These are phyloP conservation scores for Gymnocypris eckloni DNA, from an alignment of 2,797 vertebrate genomes.

Conservation along the genomic window DNA sequence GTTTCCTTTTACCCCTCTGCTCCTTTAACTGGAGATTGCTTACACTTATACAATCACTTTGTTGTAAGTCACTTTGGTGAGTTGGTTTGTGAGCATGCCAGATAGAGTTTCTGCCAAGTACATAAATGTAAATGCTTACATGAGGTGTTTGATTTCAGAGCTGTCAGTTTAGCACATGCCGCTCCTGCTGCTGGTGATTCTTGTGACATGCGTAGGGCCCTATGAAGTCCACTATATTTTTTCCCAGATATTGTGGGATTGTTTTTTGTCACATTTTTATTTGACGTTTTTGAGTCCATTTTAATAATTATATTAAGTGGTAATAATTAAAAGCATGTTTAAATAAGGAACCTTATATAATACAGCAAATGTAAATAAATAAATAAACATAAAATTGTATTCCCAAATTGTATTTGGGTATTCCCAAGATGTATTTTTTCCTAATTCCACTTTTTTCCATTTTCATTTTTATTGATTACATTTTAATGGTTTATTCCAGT, in stretches of 20 bases:
- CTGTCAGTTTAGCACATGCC: slow-evolving; percentile 40
- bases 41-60: slow-evolving; percentile 27
- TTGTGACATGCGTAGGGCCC: not conserved
- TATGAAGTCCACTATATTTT: not conserved
- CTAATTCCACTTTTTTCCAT: too few species aligned
- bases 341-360: not conserved
- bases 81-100: not conserved
- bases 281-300: not conserved
- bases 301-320: not conserved
- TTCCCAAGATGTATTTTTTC: too few species aligned
- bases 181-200: not conserved
- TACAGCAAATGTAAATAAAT: not conserved
- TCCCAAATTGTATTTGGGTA: too few species aligned
- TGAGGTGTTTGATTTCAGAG: slow-evolving; percentile 29
- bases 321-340: not conserved
- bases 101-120: slow-evolving; percentile 31
- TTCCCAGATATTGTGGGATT: not conserved
- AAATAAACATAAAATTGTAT: too few species aligned
- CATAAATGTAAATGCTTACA: slow-evolving; percentile 32
- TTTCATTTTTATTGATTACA: too few species aligned
- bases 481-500: too few species aligned
- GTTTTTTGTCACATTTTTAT: not conserved
- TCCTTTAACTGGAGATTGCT: slow-evolving; percentile 15
- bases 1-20: slow-evolving; percentile 21
- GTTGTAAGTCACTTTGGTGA: slow-evolving; percentile 29